Evolutionary conservation across 1,140 invertebrate species (phyloP).

Genomic region (Nephila pilipes): DNA sequence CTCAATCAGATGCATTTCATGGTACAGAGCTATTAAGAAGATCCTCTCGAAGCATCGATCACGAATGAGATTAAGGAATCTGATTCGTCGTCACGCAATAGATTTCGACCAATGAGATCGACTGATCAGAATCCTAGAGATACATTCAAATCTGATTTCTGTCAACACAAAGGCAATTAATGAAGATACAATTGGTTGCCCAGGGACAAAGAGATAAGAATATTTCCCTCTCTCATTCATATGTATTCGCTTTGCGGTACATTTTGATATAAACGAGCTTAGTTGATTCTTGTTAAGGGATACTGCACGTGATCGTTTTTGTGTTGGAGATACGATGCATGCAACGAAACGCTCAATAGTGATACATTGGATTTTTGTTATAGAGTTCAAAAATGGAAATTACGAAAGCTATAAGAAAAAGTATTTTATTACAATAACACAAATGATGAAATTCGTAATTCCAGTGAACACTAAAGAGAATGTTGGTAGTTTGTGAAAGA

Average conservation of each 20-base stretch:
- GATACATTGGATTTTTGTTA: too few species aligned
- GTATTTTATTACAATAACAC: too few species aligned
- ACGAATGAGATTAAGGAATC: constrained; percentile 49
- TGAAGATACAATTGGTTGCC: neutral
- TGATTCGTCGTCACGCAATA: constrained; percentile 28
- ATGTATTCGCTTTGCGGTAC: too few species aligned
- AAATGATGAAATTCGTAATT: too few species aligned
- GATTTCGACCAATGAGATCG: constrained; percentile 5
- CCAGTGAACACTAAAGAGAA: too few species aligned
- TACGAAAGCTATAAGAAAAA: too few species aligned
- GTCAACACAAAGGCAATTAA: constrained; percentile 49
- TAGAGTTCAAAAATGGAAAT: too few species aligned
- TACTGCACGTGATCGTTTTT: neutral
- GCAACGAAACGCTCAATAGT: too few species aligned
- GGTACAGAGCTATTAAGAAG: constrained; percentile 12
- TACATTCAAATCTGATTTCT: constrained; percentile 53
- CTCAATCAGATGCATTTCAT: constrained; percentile 14
- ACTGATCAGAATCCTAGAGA: neutral
- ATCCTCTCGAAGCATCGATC: constrained; percentile 40
- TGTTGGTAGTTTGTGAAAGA: too few species aligned
- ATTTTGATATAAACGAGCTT: neutral
- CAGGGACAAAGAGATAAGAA: neutral
- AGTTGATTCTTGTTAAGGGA: neutral
- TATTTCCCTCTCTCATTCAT: neutral
- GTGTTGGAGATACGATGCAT: too few species aligned